These are phyloP conservation scores for Lacerta viridis DNA, from an alignment of 2,797 vertebrate species.

Conservation along the genomic window DNA sequence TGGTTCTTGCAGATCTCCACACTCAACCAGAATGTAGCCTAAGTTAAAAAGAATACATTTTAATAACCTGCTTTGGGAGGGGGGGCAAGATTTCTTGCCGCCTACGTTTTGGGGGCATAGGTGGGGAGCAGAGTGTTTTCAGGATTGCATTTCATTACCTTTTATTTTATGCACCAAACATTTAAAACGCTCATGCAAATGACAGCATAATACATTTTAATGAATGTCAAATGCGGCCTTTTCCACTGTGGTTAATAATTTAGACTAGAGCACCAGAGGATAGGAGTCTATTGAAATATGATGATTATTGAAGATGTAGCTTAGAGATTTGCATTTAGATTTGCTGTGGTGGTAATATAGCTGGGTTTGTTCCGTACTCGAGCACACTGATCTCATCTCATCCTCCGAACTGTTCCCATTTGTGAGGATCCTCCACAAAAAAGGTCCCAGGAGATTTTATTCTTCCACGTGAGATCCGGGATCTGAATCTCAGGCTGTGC, in stretches of 20 bases:
- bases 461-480: neutral
- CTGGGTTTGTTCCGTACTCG: neutral
- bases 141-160: conserved; percentile 42
- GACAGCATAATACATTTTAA: conserved; percentile 53
- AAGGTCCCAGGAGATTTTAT: neutral
- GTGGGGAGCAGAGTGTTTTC: conserved; percentile 23
- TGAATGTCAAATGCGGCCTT: conserved; percentile 49
- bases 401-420: neutral
- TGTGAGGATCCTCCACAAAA: neutral
- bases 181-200: conserved; percentile 40
- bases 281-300: conserved; percentile 21
- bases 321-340: conserved; percentile 58
- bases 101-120: neutral
- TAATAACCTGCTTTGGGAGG: conserved; percentile 7
- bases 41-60: conserved; percentile 12
- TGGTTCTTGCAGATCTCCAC: neutral
- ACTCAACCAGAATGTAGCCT: neutral
- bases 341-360: neutral
- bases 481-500: neutral
- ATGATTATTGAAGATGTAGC: conserved; percentile 53
- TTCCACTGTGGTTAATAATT: conserved; percentile 41
- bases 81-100: neutral
- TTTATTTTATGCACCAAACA: conserved; percentile 51
- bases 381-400: conserved; percentile 2
- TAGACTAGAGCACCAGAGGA: conserved; percentile 17